Base-by-base conservation (phyloP, 2,797 vertebrate genomes). In the Cossypha caffra region DNA sequence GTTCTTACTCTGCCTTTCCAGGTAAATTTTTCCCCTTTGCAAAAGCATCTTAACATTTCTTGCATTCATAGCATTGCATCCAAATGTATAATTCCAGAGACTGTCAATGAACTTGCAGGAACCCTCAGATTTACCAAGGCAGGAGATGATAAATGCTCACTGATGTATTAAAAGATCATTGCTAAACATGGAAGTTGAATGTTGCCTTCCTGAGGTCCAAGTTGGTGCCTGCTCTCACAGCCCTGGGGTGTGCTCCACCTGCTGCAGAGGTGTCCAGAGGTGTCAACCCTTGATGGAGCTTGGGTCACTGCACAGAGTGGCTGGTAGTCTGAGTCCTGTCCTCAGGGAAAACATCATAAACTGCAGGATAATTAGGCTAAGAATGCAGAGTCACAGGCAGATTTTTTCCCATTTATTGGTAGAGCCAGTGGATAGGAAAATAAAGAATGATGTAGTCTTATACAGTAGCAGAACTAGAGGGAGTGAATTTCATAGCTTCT, bases 401-500 rank as follows among this genome's bases (percentile, higher is more conserved):
- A 51, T 55, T 52, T 86, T 75, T 78, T 16, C 33, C 63, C 17
- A 18, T 52, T 72, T 90, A 35, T 74, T 75, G 35, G 10, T 37
- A 55, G 20, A 67, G 29, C 2, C 21, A 85, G 38, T n/a, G 38
- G 29, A 59, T 24, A 83, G n/a, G 7, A 9, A 47, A 75, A 59
- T 50, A 85, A 52, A 52, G 29, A 86, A 52, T 12, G 2, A 8
- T 79, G 24, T 55, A 63, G 67, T 69, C 42, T 74, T 73, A 45
- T 7, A 87, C 59, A 87, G 86, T 71, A 92, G 48, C 86, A 87
- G 59, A 94, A 80, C 43, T 42, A 87, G 52, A 88, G 61, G 52
- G 74, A 89, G 79, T 88, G 88, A 88, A 84, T 88, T 93, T 95
- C 50, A 75, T 25, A 78, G 67, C 31, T 92, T 89, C 80, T 93